Percentiles rank a stretch among this genome's conserved stretches.
phyloP scores from a whole-genome alignment of 2,797 vertebrate species.

The Harpagifer antarcticus region DNA sequence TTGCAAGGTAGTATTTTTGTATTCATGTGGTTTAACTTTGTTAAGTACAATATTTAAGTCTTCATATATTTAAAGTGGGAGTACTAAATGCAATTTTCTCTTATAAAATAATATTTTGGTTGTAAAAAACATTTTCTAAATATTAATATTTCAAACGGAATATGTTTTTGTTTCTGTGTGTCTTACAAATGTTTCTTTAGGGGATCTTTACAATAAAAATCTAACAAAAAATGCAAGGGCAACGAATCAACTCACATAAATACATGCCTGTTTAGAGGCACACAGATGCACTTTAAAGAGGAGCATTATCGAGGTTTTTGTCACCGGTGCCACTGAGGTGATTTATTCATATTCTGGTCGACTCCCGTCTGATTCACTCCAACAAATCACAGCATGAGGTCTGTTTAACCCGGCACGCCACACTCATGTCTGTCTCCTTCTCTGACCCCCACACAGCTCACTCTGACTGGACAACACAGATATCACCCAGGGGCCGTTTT shows the following conservation, averaged over 20 bases:
- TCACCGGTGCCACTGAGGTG: conserved; percentile 81
- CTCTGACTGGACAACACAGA: conserved; percentile 40
- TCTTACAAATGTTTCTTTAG: not conserved
- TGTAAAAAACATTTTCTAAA: not conserved
- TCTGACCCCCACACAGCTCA: conserved; percentile 62
- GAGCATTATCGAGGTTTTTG: conserved; percentile 69
- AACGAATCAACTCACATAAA: conserved; percentile 22
- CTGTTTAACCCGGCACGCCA: conserved; percentile 58
- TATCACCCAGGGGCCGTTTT: conserved; percentile 41
- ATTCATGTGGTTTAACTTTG: not conserved
- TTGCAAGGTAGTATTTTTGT: not conserved
- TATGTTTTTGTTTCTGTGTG: not conserved
- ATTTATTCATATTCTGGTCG: conserved; percentile 79
- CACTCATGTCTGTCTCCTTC: conserved; percentile 68
- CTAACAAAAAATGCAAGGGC: conserved; percentile 7
- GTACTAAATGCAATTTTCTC: not conserved
- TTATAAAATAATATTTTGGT: no score
- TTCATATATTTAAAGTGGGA: conserved; percentile 1
- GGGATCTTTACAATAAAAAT: conserved; percentile 10
- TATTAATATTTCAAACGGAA: not conserved
- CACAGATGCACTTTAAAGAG: conserved; percentile 31
- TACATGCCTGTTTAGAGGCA: conserved; percentile 30
- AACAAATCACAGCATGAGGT: conserved; percentile 81
- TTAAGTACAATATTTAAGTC: not conserved
- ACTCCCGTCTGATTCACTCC: conserved; percentile 79